These are phyloP conservation scores for Bubalus kerabau DNA, from an alignment of 2,113 vertebrate genomes.

Conservation along the genomic window DNA sequence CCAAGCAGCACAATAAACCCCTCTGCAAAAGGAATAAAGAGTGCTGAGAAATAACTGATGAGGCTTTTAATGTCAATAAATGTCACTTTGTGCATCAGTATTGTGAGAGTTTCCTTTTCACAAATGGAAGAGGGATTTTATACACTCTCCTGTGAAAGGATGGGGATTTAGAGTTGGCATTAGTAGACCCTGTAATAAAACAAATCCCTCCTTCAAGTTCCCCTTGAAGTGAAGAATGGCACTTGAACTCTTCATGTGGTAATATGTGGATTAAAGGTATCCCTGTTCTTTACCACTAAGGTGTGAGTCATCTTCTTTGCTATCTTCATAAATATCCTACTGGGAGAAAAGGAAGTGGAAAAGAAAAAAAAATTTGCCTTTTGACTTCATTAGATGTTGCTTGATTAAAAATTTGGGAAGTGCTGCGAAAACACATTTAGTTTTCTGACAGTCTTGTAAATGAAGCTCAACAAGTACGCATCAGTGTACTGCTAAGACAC, in stretches of 20 bases:
- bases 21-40: constrained; percentile 22
- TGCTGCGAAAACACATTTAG: constrained; percentile 52
- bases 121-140: constrained; percentile 31
- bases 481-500: constrained; percentile 14
- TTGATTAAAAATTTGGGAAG: constrained; percentile 60
- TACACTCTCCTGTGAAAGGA: constrained; percentile 15
- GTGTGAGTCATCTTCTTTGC: constrained; percentile 24
- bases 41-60: constrained; percentile 39
- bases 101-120: constrained; percentile 39
- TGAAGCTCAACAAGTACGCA: constrained; percentile 48
- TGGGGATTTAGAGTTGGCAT: constrained; percentile 45
- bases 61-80: constrained; percentile 59
- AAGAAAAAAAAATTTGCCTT: constrained; percentile 41
- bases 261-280: constrained; percentile 41
- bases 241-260: constrained; percentile 52
- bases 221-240: constrained; percentile 45
- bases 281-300: neutral
- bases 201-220: constrained; percentile 46
- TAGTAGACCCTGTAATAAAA: constrained; percentile 41
- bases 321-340: constrained; percentile 28
- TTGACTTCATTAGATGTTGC: constrained; percentile 43
- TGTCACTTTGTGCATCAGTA: constrained; percentile 21
- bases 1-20: constrained; percentile 34
- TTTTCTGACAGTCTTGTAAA: constrained; percentile 61
- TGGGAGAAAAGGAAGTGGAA: neutral